These are phyloP conservation scores for Suillia variegata DNA, from an alignment of 2,888 invertebrate species.

Conservation along the genomic window DNA sequence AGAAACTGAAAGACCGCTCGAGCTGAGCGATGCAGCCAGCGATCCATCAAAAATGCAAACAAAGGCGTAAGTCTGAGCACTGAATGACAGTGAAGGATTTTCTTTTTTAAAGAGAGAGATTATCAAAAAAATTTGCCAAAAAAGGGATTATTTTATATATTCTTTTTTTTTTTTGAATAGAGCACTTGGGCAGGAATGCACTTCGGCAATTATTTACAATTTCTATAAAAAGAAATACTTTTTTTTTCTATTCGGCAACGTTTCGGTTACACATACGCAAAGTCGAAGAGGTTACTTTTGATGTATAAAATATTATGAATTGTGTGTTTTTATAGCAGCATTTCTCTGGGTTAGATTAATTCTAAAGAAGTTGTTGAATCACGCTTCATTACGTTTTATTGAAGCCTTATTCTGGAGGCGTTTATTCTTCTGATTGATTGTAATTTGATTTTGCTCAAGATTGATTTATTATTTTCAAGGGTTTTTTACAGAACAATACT, in stretches of 20 bases:
- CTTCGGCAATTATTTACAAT: constrained; percentile 3
- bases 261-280: background rate
- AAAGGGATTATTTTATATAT: constrained; percentile 6
- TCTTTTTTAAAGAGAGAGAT: background rate
- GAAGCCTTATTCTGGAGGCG: background rate
- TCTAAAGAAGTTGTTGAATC: constrained; percentile 3
- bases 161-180: too few relatives aligned
- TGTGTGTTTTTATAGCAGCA: too few relatives aligned
- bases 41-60: background rate
- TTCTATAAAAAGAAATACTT: background rate
- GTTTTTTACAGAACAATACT: too few relatives aligned
- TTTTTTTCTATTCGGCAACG: background rate
- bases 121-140: background rate
- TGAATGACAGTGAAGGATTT: background rate
- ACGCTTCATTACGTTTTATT: constrained; percentile 8
- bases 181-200: too few relatives aligned
- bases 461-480: too few relatives aligned
- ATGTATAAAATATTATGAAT: too few relatives aligned
- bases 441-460: constrained; percentile 7
- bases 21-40: background rate
- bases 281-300: background rate
- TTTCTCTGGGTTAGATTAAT: too few relatives aligned
- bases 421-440: constrained; percentile 3
- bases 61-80: background rate
- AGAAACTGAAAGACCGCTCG: constrained; percentile 5